Evolutionary conservation across 2,797 vertebrate genomes (phyloP).

Genomic region (Molossus molossus): DNA sequence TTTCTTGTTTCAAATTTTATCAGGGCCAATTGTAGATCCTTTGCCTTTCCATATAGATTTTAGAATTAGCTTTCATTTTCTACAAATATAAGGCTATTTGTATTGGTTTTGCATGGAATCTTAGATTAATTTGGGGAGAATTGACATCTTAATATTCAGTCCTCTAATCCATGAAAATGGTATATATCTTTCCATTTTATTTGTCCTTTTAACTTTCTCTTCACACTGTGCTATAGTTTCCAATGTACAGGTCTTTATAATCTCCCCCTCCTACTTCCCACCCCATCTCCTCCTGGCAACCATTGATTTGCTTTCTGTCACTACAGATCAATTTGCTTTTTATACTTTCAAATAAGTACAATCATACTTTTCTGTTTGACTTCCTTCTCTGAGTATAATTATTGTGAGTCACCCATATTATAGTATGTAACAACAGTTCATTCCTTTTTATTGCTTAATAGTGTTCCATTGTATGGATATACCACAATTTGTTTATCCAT

Average conservation of each 20-base stretch:
- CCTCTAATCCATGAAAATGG: neutral
- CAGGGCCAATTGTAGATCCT: neutral
- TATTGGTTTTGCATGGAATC: neutral
- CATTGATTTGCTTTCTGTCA: neutral
- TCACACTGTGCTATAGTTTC: neutral
- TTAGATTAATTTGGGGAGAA: neutral
- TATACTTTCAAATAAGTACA: neutral
- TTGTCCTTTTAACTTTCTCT: neutral
- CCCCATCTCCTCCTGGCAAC: neutral
- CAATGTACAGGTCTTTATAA: neutral
- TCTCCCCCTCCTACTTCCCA: neutral
- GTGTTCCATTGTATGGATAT: neutral
- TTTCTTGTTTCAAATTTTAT: neutral
- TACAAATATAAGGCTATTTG: neutral
- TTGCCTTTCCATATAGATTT: constrained; percentile 9
- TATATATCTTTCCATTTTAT: neutral
- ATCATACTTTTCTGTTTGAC: neutral
- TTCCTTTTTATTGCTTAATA: neutral
- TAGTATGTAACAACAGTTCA: neutral
- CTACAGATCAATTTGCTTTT: neutral
- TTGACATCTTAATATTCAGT: neutral
- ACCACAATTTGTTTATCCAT: neutral
- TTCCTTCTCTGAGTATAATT: neutral
- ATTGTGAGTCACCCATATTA: neutral
- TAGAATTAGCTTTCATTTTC: neutral